Evolutionary conservation across 2,888 invertebrate species (phyloP).

Genomic region (Mythimna pallens): DNA sequence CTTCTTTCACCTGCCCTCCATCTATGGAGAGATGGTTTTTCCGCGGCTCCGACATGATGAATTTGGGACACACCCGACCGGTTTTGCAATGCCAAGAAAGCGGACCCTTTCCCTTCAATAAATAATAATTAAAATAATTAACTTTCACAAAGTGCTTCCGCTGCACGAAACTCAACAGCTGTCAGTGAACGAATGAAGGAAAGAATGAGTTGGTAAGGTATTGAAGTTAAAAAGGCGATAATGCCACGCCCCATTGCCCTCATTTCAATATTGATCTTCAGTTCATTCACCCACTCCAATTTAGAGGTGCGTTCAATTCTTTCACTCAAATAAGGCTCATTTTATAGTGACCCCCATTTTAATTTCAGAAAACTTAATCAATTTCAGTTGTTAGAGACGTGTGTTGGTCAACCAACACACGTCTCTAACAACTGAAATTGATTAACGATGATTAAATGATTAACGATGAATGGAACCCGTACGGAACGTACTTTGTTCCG

Average conservation of each 20-base stretch:
- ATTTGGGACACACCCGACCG: conserved; percentile 72
- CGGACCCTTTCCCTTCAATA: conserved; percentile 70
- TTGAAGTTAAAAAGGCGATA: not conserved
- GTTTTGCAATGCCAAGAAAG: conserved; percentile 73
- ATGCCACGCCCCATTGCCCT: conserved; percentile 51
- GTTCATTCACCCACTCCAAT: not conserved
- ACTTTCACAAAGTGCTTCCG: conserved; percentile 50
- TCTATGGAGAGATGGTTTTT: conserved; percentile 86
- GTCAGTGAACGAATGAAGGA: conserved; percentile 57
- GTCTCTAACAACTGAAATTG: no score
- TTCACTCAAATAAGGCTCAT: not conserved
- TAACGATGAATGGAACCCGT: no score
- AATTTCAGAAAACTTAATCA: no score
- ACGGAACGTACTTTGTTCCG: no score
- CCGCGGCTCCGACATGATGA: conserved; percentile 84
- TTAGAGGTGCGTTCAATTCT: conserved; percentile 8
- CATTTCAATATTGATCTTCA: conserved; percentile 6
- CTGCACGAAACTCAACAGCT: conserved; percentile 32
- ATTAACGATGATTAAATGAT: no score
- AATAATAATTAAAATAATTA: conserved; percentile 70
- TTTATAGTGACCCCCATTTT: not conserved
- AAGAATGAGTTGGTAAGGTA: conserved; percentile 11
- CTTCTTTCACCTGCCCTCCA: conserved; percentile 87
- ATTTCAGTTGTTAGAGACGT: no score
- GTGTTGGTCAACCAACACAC: no score